Conservation (phyloP, 2,888 invertebrate species). For the Chrysina gloriosa region DNA sequence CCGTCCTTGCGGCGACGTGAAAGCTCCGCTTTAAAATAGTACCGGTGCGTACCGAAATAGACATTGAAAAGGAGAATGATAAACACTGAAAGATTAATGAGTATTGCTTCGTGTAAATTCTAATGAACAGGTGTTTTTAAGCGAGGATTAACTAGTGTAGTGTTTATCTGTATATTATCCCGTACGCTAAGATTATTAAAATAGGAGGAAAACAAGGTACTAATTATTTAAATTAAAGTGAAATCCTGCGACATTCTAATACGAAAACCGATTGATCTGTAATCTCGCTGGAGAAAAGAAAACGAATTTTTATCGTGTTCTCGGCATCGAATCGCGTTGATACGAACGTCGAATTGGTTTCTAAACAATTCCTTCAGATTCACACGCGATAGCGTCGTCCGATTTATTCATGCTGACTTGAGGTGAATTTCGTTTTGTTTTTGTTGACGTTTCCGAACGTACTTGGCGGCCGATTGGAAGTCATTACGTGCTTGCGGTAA, state of each 20-base stretch:
- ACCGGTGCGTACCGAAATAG: constrained; percentile 4
- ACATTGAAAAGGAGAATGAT: neutral
- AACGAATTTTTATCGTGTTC: neutral
- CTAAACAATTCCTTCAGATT: constrained; percentile 4
- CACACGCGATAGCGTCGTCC: neutral
- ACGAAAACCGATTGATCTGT: too few species aligned
- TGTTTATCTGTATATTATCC: neutral
- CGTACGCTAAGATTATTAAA: too few species aligned
- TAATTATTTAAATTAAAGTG: constrained; percentile 25
- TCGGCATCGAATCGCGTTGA: neutral
- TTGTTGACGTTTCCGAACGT: neutral
- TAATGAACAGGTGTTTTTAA: too few species aligned
- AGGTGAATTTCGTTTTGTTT: constrained; percentile 9
- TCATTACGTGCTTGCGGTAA: constrained; percentile 29
- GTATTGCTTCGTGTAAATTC: too few species aligned
- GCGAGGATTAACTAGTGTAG: too few species aligned
- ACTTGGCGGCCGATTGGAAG: constrained; percentile 18
- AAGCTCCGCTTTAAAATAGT: constrained; percentile 14
- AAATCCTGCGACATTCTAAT: neutral
- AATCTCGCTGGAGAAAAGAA: neutral
- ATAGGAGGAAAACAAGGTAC: neutral
- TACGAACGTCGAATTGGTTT: constrained; percentile 10
- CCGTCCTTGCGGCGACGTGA: constrained; percentile 17
- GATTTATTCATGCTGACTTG: constrained; percentile 8
- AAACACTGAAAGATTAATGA: too few species aligned